Base-by-base conservation (phyloP, 2,797 vertebrate genomes). In the Limnodromus scolopaceus region DNA sequence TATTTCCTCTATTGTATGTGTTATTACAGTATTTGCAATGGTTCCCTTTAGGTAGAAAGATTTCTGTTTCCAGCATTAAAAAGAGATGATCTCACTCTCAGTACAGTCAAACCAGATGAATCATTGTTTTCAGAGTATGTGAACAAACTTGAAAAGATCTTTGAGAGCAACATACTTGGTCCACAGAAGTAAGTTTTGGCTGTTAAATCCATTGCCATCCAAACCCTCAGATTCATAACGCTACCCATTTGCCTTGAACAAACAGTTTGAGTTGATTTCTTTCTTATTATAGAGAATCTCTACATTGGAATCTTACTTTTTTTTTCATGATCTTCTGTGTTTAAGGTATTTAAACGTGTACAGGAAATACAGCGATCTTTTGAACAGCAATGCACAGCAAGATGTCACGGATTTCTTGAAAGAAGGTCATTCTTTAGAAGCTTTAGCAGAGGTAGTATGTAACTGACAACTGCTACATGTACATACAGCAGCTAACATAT, bases 321-420 rank as follows among this genome's bases (percentile, higher is more conserved):
- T 51, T 45, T 95, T 89, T 89, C 93, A 11, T 90, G 38, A 30
- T 86, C 58, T 96, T 96, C 41, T 88, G 60, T 90, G 83, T 84
- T 98, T 86, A 96, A 99, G 99, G 96, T 99, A 99, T 96, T 97
- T 99, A 96, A 98, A 98, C 4, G 97, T 98, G 14, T 99, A 99
- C 93, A 94, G 94, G 68, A 99, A 98, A 84, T 99, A 99, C 92
- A 98, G 63, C 14, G 94, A 97, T 96, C 98, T 99, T 65, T 88
- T 99, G 95, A 98, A 99, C 92, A 97, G 98, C 39, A 97, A 63
- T 3, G 98, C 98, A 43, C 97, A 97, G 34, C 97, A 98, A 96
- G 98, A 97, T 28, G 91, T 99, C 55, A 95, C 95, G 13, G 78
- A 91, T 11, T 99, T 99, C 97, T 98, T 99, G 41, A 98, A 98